Percentiles rank a stretch among this genome's conserved stretches.
These are phyloP conservation scores for Peribatodes rhomboidaria DNA, from an alignment of 2,888 invertebrate species.

Conservation along the genomic window DNA sequence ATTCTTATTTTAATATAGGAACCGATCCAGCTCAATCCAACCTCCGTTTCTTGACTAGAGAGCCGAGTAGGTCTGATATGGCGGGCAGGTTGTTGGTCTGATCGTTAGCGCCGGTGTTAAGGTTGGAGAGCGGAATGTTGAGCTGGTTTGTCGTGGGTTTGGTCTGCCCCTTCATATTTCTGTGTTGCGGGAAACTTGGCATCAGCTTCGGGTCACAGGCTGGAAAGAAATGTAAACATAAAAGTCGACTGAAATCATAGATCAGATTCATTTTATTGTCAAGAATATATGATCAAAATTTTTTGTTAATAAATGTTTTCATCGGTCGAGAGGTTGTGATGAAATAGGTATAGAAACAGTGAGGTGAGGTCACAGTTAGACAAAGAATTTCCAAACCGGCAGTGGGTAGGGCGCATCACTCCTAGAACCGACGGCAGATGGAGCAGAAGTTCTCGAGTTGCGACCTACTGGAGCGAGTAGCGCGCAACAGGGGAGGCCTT, in stretches of 20 bases:
- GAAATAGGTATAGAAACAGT: too few relatives aligned
- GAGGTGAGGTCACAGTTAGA: too few relatives aligned
- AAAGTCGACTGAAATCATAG: neutral
- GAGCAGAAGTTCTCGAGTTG: too few relatives aligned
- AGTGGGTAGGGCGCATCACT: too few relatives aligned
- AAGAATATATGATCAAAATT: too few relatives aligned
- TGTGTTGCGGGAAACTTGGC: slow-evolving; percentile 99
- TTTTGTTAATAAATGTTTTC: too few relatives aligned
- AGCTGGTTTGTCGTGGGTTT: slow-evolving; percentile 73
- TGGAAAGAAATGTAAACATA: slow-evolving; percentile 62
- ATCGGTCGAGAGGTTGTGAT: too few relatives aligned
- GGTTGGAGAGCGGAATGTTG: slow-evolving; percentile 76
- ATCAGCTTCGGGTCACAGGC: slow-evolving; percentile 98
- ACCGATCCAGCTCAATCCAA: slow-evolving; percentile 83
- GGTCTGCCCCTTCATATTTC: slow-evolving; percentile 90
- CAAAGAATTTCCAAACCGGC: too few relatives aligned
- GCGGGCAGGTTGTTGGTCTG: slow-evolving; percentile 92
- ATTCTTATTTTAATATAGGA: neutral
- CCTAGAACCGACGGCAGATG: too few relatives aligned
- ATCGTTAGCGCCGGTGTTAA: slow-evolving; percentile 88
- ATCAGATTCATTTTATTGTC: too few relatives aligned
- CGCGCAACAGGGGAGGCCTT: too few relatives aligned
- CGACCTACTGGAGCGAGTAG: too few relatives aligned
- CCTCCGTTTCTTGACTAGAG: slow-evolving; percentile 92
- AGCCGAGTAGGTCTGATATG: slow-evolving; percentile 93